Evolutionary conservation across 2,113 vertebrate species (phyloP).

Genomic region (Motacilla alba): DNA sequence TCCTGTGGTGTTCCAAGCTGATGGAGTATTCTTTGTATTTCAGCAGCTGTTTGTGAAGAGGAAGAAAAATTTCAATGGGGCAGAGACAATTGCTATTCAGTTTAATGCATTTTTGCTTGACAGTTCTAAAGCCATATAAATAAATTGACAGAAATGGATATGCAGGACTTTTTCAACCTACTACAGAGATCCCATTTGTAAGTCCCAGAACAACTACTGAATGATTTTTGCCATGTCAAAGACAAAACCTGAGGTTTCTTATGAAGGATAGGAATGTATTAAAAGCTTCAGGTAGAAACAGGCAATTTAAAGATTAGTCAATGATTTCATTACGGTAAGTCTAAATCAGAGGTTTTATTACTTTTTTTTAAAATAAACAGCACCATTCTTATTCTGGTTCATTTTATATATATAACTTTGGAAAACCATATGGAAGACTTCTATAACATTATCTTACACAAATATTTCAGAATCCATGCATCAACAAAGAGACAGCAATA

Average conservation of each 20-base stretch:
- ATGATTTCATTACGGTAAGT: neutral
- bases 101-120: neutral
- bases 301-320: neutral
- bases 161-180: neutral
- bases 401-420: neutral
- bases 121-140: neutral
- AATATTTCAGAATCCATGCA: neutral
- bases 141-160: neutral
- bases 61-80: neutral
- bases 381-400: neutral
- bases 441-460: neutral
- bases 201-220: neutral
- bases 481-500: neutral
- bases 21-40: conserved; percentile 88
- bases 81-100: neutral
- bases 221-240: neutral
- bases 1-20: conserved; percentile 89
- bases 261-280: neutral
- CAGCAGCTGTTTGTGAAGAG: conserved; percentile 78
- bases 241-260: neutral
- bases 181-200: neutral
- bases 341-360: neutral
- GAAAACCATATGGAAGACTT: neutral
- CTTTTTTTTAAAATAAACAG: neutral
- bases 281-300: neutral